These are phyloP conservation scores for Cheilosia grossa DNA, from an alignment of 2,888 invertebrate species.

Conservation along the genomic window DNA sequence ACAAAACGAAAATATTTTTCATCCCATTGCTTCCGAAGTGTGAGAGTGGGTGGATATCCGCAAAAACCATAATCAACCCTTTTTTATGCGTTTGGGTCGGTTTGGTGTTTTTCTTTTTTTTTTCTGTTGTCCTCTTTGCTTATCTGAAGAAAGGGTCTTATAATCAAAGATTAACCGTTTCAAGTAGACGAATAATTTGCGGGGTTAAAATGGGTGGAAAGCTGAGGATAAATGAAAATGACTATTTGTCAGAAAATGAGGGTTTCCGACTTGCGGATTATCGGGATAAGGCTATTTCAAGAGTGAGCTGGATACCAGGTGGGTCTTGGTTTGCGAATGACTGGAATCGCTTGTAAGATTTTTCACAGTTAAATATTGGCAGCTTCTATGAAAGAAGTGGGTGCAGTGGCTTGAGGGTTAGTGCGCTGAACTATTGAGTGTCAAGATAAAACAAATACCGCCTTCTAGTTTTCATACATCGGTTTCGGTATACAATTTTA, in stretches of 20 bases:
- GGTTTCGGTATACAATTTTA: too few relatives aligned
- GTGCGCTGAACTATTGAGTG: too few relatives aligned
- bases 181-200: conserved; percentile 76
- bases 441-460: too few relatives aligned
- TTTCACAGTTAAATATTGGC: too few relatives aligned
- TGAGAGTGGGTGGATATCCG: conserved; percentile 65
- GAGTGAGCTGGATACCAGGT: not conserved
- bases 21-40: conserved; percentile 58
- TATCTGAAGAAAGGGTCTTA: conserved; percentile 54
- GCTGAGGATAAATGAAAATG: conserved; percentile 67
- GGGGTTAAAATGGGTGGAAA: conserved; percentile 75
- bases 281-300: conserved; percentile 2
- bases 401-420: too few relatives aligned
- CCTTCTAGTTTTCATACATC: too few relatives aligned
- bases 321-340: too few relatives aligned
- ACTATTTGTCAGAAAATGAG: conserved; percentile 49
- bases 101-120: conserved; percentile 13
- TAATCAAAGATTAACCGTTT: conserved; percentile 74
- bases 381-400: too few relatives aligned
- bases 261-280: conserved; percentile 18
- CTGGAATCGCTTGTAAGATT: too few relatives aligned
- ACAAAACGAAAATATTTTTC: conserved; percentile 36
- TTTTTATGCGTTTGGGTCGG: conserved; percentile 36
- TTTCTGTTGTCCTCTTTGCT: not conserved
- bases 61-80: conserved; percentile 73